Conservation (phyloP, 2,113 vertebrate genomes). For the Pomatostomus ruficeps region DNA sequence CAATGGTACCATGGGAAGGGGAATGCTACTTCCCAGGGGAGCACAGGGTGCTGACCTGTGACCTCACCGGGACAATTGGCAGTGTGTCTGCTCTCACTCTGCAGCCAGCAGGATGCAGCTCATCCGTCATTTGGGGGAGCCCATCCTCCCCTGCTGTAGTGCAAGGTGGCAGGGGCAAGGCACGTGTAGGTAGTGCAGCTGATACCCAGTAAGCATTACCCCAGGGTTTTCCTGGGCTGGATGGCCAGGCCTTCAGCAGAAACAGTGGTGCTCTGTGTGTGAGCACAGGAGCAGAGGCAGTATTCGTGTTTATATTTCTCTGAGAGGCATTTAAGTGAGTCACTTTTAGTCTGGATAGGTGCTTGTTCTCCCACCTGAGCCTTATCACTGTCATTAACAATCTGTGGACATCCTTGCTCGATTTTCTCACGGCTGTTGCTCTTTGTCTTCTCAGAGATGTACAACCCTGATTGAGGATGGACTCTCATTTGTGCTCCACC, state of each 20-base stretch:
- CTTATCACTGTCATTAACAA: neutral
- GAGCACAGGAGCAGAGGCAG: neutral
- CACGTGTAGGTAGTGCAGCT: neutral
- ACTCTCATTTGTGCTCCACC: neutral
- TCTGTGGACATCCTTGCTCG: neutral
- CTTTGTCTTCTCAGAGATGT: neutral
- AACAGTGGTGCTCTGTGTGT: neutral
- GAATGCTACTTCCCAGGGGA: rapidly evolving
- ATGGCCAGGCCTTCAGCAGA: neutral
- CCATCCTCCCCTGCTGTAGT: neutral
- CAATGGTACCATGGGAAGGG: neutral
- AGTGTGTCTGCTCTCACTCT: neutral
- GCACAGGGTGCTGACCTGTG: rapidly evolving
- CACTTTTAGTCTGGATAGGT: neutral
- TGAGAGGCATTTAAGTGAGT: neutral
- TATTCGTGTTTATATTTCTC: neutral
- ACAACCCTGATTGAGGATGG: neutral
- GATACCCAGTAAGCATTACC: neutral
- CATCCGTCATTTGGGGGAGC: neutral
- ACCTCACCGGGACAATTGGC: neutral
- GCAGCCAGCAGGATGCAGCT: rapidly evolving
- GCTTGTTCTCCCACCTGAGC: neutral
- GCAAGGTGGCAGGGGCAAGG: rapidly evolving
- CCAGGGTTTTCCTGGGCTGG: neutral
- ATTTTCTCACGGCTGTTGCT: neutral